Conservation (phyloP, 2,797 vertebrate species). For the Danio choprae region DNA sequence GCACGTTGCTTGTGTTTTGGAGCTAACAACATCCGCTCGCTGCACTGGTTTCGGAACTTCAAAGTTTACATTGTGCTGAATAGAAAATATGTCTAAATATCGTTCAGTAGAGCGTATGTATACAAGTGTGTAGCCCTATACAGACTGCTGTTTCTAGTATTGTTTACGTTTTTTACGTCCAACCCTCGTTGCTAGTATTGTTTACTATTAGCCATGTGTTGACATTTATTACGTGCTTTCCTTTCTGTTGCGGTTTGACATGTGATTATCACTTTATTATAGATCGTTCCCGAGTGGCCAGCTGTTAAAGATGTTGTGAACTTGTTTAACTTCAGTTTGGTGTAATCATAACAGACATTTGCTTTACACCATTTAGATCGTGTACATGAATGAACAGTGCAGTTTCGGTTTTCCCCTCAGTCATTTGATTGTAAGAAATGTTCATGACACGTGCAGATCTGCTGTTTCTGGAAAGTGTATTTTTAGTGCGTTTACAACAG, state of each 20-base stretch:
- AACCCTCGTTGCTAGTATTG: background rate
- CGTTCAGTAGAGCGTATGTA: too few relatives aligned
- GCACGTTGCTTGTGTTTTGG: constrained; percentile 74
- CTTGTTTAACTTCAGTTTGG: background rate
- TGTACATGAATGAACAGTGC: background rate
- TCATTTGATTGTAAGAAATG: background rate
- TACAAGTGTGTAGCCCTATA: background rate
- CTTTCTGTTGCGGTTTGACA: background rate
- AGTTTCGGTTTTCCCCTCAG: background rate
- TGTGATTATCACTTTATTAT: constrained; percentile 11
- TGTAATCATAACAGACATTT: background rate
- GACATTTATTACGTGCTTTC: background rate
- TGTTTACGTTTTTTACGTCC: constrained; percentile 7
- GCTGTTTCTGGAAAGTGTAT: background rate
- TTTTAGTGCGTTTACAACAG: background rate
- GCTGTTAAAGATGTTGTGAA: background rate
- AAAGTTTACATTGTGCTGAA: constrained; percentile 5
- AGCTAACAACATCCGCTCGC: constrained; percentile 70
- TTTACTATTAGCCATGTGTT: constrained; percentile 35
- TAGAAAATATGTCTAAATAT: background rate
- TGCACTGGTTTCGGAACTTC: constrained; percentile 65
- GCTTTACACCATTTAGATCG: background rate
- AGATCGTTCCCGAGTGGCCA: background rate
- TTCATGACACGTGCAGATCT: background rate
- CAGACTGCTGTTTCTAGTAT: background rate